phyloP scores from a whole-genome alignment of 2,113 vertebrate species.

The Centropristis striata region DNA sequence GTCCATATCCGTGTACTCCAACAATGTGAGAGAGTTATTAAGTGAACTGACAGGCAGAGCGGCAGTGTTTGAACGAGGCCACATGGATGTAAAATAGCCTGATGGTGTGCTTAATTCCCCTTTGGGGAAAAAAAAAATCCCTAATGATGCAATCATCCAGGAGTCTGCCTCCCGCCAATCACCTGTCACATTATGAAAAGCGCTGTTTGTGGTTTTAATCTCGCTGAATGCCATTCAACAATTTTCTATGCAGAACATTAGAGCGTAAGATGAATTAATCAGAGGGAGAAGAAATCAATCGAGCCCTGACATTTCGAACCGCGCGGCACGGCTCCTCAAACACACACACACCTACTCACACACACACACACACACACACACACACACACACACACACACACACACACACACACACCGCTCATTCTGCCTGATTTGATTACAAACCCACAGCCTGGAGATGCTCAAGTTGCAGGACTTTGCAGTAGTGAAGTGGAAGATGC shows the following conservation, averaged over 20 bases:
- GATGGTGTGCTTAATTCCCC: constrained; percentile 62
- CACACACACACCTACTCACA: constrained; percentile 40
- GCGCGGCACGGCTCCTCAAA: constrained; percentile 65
- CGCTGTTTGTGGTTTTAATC: constrained; percentile 82
- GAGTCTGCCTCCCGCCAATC: constrained; percentile 80
- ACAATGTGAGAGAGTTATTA: constrained; percentile 34
- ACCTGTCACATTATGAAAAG: constrained; percentile 85
- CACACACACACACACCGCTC: constrained; percentile 4
- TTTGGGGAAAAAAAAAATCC: constrained; percentile 35
- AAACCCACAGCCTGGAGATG: constrained; percentile 21
- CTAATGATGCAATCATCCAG: constrained; percentile 79
- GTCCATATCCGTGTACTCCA: background rate
- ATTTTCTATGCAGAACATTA: constrained; percentile 79
- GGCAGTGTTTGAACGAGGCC: constrained; percentile 16
- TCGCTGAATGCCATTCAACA: constrained; percentile 79
- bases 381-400: constrained; percentile 27
- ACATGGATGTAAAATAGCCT: constrained; percentile 50
- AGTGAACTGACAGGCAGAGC: constrained; percentile 39
- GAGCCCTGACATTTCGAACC: constrained; percentile 81
- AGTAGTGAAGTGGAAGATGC: background rate
- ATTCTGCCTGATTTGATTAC: constrained; percentile 65
- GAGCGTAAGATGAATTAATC: constrained; percentile 84
- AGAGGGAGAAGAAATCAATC: constrained; percentile 85
- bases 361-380: constrained; percentile 29
- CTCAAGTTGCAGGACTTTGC: constrained; percentile 25